phyloP scores from a whole-genome alignment of 2,113 vertebrate genomes.

The Anthoscopus minutus region DNA sequence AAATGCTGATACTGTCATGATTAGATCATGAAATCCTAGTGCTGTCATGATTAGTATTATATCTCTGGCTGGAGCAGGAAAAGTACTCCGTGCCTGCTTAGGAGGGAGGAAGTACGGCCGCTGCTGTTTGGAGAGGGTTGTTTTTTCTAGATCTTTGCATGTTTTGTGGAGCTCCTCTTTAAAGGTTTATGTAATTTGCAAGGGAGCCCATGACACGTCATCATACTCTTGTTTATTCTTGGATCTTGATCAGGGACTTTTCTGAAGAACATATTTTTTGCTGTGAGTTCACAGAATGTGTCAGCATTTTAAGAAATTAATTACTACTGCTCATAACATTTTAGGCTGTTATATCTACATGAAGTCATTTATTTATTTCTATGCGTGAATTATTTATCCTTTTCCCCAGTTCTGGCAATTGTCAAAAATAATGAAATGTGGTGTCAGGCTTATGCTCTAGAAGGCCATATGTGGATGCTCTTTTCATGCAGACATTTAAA shows the following conservation, averaged over 20 bases:
- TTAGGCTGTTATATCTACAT: conserved; percentile 36
- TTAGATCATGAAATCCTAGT: conserved; percentile 35
- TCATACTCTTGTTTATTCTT: conserved; percentile 58
- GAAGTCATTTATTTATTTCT: conserved; percentile 52
- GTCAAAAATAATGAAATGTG: background rate
- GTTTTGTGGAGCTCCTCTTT: conserved; percentile 30
- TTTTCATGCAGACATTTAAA: background rate
- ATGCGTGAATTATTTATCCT: background rate
- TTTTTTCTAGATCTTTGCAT: background rate
- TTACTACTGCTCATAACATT: conserved; percentile 56
- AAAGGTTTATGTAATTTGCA: conserved; percentile 58
- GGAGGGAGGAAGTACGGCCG: background rate
- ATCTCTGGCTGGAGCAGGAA: conserved; percentile 24
- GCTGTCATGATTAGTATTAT: background rate
- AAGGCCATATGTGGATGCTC: background rate
- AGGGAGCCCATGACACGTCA: conserved; percentile 46
- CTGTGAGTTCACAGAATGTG: conserved; percentile 68
- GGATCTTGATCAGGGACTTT: conserved; percentile 67
- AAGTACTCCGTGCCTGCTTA: conserved; percentile 4
- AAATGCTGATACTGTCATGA: conserved; percentile 49
- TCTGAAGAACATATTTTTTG: conserved; percentile 64
- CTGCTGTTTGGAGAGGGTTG: background rate
- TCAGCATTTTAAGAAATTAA: conserved; percentile 61
- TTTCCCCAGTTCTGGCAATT: background rate
- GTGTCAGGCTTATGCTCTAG: background rate